Conservation (phyloP, 2,888 invertebrate genomes). For the Dryomyza anilis region DNA sequence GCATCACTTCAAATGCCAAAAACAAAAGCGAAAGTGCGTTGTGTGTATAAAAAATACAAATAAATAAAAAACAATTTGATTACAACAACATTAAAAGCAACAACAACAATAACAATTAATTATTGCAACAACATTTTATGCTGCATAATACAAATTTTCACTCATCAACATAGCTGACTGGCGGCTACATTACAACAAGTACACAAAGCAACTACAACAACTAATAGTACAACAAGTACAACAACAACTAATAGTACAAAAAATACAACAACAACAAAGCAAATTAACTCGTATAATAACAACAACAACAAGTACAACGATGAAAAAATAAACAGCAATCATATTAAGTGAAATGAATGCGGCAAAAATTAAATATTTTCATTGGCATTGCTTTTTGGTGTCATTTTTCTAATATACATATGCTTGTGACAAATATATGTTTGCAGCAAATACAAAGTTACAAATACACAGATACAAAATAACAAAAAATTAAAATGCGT, state of each 20-base stretch:
- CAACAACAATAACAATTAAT: constrained; percentile 26
- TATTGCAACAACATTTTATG: neutral
- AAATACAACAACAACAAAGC: neutral
- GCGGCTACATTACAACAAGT: too few relatives aligned
- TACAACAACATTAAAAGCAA: too few relatives aligned
- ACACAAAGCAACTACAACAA: neutral
- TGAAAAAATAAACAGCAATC: neutral
- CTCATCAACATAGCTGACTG: constrained; percentile 6
- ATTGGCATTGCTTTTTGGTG: too few relatives aligned
- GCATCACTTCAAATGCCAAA: constrained; percentile 34
- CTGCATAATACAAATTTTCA: neutral
- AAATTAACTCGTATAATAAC: too few relatives aligned
- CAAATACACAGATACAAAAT: neutral
- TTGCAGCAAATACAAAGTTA: neutral
- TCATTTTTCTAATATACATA: too few relatives aligned
- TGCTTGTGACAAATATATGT: too few relatives aligned
- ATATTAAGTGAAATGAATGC: neutral
- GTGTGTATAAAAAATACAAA: too few relatives aligned
- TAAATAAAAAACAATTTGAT: too few relatives aligned
- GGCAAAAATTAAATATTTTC: neutral
- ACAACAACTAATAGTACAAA: neutral
- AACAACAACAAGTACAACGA: neutral
- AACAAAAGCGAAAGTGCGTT: constrained; percentile 23
- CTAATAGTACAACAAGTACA: neutral
- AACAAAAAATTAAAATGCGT: too few relatives aligned